Conservation (phyloP, 2,113 vertebrate genomes). For the Benitochromis conjunctus region DNA sequence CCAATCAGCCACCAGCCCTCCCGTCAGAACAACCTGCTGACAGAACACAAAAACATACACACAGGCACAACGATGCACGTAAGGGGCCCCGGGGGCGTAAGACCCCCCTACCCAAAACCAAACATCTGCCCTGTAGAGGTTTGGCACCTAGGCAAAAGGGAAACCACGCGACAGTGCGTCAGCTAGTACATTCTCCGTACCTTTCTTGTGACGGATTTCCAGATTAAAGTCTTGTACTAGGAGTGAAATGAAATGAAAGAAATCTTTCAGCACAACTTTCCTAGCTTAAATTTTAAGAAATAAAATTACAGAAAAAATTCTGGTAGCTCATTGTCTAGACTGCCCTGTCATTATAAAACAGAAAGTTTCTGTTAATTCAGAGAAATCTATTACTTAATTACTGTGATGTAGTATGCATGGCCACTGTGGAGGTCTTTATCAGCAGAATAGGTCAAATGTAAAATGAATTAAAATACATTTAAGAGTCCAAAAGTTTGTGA, state of each 20-base stretch:
- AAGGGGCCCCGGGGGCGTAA: no score
- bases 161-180: no score
- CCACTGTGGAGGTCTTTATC: not conserved
- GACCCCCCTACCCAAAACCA: no score
- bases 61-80: no score
- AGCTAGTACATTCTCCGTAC: no score
- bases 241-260: not conserved
- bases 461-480: not conserved
- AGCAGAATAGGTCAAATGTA: not conserved
- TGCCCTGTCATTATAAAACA: not conserved
- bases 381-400: not conserved
- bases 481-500: not conserved
- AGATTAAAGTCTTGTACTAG: no score
- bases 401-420: not conserved
- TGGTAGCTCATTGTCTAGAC: not conserved
- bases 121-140: no score
- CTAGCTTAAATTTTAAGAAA: not conserved
- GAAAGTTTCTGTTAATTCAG: not conserved
- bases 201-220: no score
- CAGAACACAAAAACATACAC: no score
- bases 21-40: no score
- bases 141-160: no score
- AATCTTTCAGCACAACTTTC: not conserved
- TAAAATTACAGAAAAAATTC: not conserved
- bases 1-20: no score